Base-by-base conservation (phyloP, 37 sponge, comb jelly and placozoan genomes). In the Ephydatia muelleri region DNA sequence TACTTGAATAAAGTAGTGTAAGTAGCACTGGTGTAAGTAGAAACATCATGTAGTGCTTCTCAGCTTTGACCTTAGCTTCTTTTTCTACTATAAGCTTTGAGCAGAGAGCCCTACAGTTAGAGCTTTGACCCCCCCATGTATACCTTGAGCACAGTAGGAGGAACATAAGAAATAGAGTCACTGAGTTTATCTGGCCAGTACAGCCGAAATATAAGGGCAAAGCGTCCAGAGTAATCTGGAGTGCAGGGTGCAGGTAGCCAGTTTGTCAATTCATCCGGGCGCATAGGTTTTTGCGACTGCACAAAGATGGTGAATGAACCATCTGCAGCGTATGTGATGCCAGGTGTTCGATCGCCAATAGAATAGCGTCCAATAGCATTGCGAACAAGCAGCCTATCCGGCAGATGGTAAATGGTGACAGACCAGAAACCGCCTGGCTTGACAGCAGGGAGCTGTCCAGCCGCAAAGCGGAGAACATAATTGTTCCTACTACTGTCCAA, bases 241-340 rank as follows among this genome's bases (percentile, higher is more conserved):
- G 57, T 14, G 4, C 11, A 26, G 37, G 81, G 81, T 32, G 70
- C 68, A 33, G 81, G 81, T 0, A 81, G 81, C 81, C 81, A 81
- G 35, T 81, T 81, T 13, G 65, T n/a, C 39, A n/a, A 25, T 23
- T 81, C 35, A 0, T 32, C 30, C 19, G 22, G 37, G 21, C 26
- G 21, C 75, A 2, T 38, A 68, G 81, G 81, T 11, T 2, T 2
- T 5, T 29, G 27, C 6, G 25, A 29, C 38, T 68, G 81, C 1
- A 81, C 33, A 38, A 37, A 81, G 0, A 81, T 0, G 36, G 71
- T 68, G 31, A 81, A 71, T 2, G 81, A 81, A 8, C 70, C 70
- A 68, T 81, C 70, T 0, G 34, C 27, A 19, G 13, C 35, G 35
- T 69, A 68, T 22, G 2, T 27, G 0, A 81, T 19, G 81, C 65